Evolutionary conservation across 2,797 vertebrate species (phyloP).

Genomic region (Platyrinchus mystaceus): DNA sequence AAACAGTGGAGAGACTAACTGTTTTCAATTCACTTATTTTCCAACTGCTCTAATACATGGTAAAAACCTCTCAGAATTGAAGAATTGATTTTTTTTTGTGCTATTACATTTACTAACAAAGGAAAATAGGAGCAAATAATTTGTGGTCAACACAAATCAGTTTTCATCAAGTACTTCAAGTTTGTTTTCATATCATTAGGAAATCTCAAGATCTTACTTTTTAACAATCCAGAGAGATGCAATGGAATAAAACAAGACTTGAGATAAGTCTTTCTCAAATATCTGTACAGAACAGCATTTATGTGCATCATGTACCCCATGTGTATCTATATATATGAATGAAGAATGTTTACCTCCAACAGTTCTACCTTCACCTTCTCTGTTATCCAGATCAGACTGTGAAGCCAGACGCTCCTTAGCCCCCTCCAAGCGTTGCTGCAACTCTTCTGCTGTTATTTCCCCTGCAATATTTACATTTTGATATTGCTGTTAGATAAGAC

Average conservation of each 20-base stretch:
- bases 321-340: neutral
- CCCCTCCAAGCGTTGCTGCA: conserved; percentile 88
- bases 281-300: neutral
- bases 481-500: neutral
- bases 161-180: neutral
- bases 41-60: neutral
- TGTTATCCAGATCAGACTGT: conserved; percentile 77
- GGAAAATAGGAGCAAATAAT: neutral
- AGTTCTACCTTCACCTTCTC: conserved; percentile 75
- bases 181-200: neutral
- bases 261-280: neutral
- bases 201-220: neutral
- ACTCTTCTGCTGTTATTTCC: conserved; percentile 93
- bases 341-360: conserved; percentile 57
- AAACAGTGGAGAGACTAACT: neutral
- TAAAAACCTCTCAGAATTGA: neutral
- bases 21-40: neutral
- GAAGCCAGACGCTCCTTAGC: conserved; percentile 87
- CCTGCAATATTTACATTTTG: conserved; percentile 74
- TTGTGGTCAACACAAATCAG: neutral
- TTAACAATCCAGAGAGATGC: neutral
- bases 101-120: neutral
- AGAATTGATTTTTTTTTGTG: neutral
- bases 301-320: neutral
- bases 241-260: neutral